phyloP scores from a whole-genome alignment of 2,888 invertebrate species.

The Campaea margaritaria region DNA sequence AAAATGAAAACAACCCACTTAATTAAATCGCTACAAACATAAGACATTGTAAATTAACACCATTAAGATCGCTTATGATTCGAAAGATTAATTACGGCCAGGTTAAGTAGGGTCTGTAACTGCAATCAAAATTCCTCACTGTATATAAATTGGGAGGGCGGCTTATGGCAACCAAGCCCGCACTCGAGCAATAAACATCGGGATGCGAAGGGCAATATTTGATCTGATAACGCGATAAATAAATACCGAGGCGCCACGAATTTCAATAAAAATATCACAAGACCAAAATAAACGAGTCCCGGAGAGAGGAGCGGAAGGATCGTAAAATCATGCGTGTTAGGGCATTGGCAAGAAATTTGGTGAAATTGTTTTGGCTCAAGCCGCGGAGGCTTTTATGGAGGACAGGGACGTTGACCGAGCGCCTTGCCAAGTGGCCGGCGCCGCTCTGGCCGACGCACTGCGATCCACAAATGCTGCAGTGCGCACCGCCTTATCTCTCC shows the following conservation, averaged over 20 bases:
- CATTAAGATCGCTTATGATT: slow-evolving; percentile 38
- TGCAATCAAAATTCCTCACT: slow-evolving; percentile 41
- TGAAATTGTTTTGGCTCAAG: slow-evolving; percentile 82
- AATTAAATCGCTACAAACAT: slow-evolving; percentile 31
- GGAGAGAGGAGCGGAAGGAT: slow-evolving; percentile 62
- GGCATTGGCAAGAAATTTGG: slow-evolving; percentile 80
- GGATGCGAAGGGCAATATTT: slow-evolving; percentile 59
- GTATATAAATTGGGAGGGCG: slow-evolving; percentile 45
- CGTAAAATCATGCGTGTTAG: slow-evolving; percentile 81
- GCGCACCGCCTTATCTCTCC: slow-evolving; percentile 71
- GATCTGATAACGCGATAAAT: slow-evolving; percentile 67
- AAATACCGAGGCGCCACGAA: slow-evolving; percentile 64
- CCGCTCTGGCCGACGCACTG: slow-evolving; percentile 79
- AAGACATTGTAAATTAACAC: slow-evolving; percentile 40
- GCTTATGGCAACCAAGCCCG: slow-evolving; percentile 46
- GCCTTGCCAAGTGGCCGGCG: slow-evolving; percentile 81
- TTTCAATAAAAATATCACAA: slow-evolving; percentile 70
- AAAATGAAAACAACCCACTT: slow-evolving; percentile 12
- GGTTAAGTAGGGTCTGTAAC: slow-evolving; percentile 29
- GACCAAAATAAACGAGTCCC: slow-evolving; percentile 68
- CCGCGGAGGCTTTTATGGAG: slow-evolving; percentile 79
- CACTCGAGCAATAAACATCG: slow-evolving; percentile 52
- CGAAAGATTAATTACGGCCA: slow-evolving; percentile 39
- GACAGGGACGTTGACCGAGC: slow-evolving; percentile 79
- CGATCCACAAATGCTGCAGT: slow-evolving; percentile 76